Evolutionary conservation across 2,797 vertebrate genomes (phyloP).

Genomic region (Protosalanx chinensis): DNA sequence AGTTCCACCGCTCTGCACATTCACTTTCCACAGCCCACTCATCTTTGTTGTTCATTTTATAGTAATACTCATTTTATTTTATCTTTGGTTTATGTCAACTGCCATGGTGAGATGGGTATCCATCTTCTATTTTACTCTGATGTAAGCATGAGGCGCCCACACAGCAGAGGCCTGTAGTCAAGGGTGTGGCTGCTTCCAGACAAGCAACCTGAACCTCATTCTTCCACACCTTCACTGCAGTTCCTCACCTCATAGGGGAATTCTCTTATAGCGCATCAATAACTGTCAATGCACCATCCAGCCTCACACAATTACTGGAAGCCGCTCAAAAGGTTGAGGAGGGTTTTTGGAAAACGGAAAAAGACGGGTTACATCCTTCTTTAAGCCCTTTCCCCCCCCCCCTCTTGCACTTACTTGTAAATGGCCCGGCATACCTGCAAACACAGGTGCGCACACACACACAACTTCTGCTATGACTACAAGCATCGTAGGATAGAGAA

Average conservation of each 20-base stretch:
- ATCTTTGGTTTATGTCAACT: neutral
- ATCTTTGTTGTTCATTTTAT: too few species aligned
- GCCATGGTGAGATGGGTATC: too few species aligned
- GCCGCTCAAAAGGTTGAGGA: constrained; percentile 21
- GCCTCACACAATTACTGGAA: neutral
- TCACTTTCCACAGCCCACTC: too few species aligned
- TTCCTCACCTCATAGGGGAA: constrained; percentile 39
- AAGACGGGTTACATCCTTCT: neutral
- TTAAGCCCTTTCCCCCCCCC: neutral
- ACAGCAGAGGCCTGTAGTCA: neutral
- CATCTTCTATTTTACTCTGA: neutral
- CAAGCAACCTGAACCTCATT: constrained; percentile 70
- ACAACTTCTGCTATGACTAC: constrained; percentile 10
- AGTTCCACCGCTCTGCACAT: too few species aligned
- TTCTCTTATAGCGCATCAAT: constrained; percentile 52
- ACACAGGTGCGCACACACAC: constrained; percentile 7
- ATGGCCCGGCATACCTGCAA: neutral
- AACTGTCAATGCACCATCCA: constrained; percentile 44
- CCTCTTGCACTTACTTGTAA: neutral
- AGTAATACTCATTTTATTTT: neutral
- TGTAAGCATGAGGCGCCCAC: neutral
- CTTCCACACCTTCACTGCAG: constrained; percentile 62
- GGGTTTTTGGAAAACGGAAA: neutral
- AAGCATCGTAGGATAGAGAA: neutral
- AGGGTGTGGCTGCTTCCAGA: constrained; percentile 63